Base-by-base conservation (phyloP, 2,888 invertebrate species). In the Diloba caeruleocephala region DNA sequence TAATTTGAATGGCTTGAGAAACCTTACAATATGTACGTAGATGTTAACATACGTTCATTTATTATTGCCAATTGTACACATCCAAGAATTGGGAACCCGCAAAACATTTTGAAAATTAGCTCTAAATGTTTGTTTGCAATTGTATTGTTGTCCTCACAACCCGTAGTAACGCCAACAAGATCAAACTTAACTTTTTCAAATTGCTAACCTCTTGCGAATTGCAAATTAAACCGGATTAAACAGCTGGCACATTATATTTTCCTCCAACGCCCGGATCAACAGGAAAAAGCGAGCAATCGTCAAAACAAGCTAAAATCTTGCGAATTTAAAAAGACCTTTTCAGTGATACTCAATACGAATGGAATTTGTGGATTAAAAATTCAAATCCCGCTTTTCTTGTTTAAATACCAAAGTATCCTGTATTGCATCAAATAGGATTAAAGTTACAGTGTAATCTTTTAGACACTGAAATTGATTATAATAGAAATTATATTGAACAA, bases 151-250 rank as follows among this genome's bases (percentile, higher is more conserved):
- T 29, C 36, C 29, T 29, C 15, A 14, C 21, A 34, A 34, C 12
- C 3, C 36, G 25, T 15, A 13, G 36, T 19, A 28, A 12, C 21
- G 2, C 13, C 5, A 9, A 14, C 21, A 21, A 8, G 31, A 4
- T 2, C 17, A 41, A 29, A 50, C 9, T 5, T 15, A 36, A 25
- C 41, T 31, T n/a, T 14, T 26, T 33, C 44, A 44, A 52, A 56
- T 54, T 54, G 45, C 55, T 41, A 37, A 45, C 45, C 34, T 45
- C 31, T 38, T 43, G 38, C 36, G 26, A 56, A 53, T 45, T 36
- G 31, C 54, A 54, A 45, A 56, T 56, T 54, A 45, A 45, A 39
- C 19, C 7, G 31, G 45, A 56, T 54, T 45, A 56, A 45, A 45
- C 36, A 45, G 12, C 54, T 44, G 55, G 2, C 31, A 54, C 34